Evolutionary conservation across 2,113 vertebrate species (phyloP).

Genomic region (Parotia lawesii): DNA sequence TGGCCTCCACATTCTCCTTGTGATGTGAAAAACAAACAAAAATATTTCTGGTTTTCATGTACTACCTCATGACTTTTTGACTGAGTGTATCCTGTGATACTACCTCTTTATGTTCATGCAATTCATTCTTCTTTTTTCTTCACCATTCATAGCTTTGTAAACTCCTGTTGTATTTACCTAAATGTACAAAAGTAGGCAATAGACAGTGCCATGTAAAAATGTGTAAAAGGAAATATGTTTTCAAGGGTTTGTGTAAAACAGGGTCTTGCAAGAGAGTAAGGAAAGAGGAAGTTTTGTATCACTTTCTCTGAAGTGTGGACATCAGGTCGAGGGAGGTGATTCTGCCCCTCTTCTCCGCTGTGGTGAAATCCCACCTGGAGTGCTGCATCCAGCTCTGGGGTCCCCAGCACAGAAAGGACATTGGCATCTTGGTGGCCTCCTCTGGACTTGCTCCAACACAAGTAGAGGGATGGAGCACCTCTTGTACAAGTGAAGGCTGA

Average conservation of each 20-base stretch:
- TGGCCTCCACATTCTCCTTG: neutral
- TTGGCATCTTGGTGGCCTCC: neutral
- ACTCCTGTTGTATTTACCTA: neutral
- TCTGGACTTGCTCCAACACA: neutral
- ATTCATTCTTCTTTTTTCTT: neutral
- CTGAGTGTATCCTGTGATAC: neutral
- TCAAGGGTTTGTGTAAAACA: neutral
- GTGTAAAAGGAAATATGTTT: neutral
- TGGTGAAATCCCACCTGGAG: neutral
- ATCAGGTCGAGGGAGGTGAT: accelerated
- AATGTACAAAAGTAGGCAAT: neutral
- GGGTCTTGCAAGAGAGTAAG: neutral
- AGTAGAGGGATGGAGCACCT: neutral
- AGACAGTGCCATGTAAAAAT: neutral
- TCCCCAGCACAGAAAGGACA: neutral
- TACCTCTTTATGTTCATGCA: neutral
- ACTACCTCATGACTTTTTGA: neutral
- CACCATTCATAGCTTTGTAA: neutral
- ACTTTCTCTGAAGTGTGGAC: neutral
- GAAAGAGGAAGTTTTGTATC: neutral
- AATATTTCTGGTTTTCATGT: neutral
- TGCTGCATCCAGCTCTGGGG: neutral
- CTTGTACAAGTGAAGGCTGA: neutral
- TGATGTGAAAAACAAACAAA: neutral
- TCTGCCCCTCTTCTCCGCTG: neutral